A percentile compares a stretch with the other conserved stretches of the same genome.
These are phyloP conservation scores for Ictidomys tridecemlineatus DNA, from an alignment of 2,113 vertebrate species.

Conservation along the genomic window DNA sequence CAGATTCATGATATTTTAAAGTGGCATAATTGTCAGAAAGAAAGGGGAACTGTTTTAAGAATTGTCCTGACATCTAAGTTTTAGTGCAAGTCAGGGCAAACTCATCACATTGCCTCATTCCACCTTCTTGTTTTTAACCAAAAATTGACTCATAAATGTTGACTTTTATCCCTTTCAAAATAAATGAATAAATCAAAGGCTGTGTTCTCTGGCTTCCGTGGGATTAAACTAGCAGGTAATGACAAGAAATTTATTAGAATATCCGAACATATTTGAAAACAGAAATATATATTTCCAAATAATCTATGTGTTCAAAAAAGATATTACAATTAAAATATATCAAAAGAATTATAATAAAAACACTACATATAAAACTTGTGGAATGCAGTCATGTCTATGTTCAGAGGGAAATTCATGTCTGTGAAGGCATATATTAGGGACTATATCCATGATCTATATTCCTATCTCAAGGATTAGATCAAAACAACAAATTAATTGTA, in stretches of 20 bases:
- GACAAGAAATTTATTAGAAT: background rate
- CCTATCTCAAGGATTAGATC: background rate
- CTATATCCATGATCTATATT: background rate
- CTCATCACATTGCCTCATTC: background rate
- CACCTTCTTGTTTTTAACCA: background rate
- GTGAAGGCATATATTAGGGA: background rate
- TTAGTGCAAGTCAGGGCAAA: fast-evolving
- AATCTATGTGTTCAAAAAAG: background rate
- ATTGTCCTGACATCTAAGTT: background rate
- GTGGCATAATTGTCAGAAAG: fast-evolving
- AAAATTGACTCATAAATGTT: background rate
- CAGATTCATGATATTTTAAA: background rate
- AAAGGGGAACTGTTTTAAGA: background rate
- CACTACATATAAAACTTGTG: background rate
- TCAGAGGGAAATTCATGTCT: background rate
- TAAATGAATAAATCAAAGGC: background rate
- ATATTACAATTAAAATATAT: background rate
- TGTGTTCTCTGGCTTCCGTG: background rate
- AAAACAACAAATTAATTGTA: background rate
- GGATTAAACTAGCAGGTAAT: background rate
- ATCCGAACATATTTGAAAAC: background rate
- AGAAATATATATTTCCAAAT: too few species aligned
- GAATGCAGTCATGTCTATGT: background rate
- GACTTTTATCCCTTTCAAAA: background rate
- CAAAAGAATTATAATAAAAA: background rate